Base-by-base conservation (phyloP, 92 coral and sea anemone species). In the Pocillopora grandis region DNA sequence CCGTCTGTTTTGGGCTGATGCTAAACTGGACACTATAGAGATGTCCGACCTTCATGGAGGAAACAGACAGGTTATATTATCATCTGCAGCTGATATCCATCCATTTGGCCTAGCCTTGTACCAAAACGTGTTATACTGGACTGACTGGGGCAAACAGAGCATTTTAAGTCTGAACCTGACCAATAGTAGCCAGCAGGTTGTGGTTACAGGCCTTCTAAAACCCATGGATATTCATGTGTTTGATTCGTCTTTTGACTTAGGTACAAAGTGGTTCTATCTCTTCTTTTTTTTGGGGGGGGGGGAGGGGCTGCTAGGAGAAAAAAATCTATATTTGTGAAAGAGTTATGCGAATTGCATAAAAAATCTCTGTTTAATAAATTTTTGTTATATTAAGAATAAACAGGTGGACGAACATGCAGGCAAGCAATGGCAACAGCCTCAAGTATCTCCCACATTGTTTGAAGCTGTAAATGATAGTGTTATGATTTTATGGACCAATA, bases 1-100 rank as follows among this genome's bases (percentile, higher is more conserved):
- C 56, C 80, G 33, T 2, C 80, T 92, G 71, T 90, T 37, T 72
- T 92, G 95, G 95, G 79, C 79, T 18, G 95, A 92, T 77, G 77
- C 86, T 52, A 56, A 48, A 27, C 86, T 74, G 12, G 92, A 88
- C 71, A 87, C 83, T 84, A 48, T 92, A 17, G 94, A 92, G 16
- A 73, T 85, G 7, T 81, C 92, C 20, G 92, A 90, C 56, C 62
- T 78, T 0, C n/a, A 21, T 10, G 82, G 82, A 37, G 72, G 72
- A 16, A 78, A 37, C 56, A 21, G 85, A 35, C n/a, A 89, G 60
- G 36, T 77, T 55, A 76, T 89, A 18, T 15, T 88, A n/a, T 80
- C 69, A 52, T 66, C 49, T 2, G 76, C 85, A 16, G 72, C 71
- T 0, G 55, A 66, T 18, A 66, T 84, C 17, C 87, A 81, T 48